These are phyloP conservation scores for Eupleurogrammus muticus DNA, from an alignment of 2,797 vertebrate genomes.

Conservation along the genomic window DNA sequence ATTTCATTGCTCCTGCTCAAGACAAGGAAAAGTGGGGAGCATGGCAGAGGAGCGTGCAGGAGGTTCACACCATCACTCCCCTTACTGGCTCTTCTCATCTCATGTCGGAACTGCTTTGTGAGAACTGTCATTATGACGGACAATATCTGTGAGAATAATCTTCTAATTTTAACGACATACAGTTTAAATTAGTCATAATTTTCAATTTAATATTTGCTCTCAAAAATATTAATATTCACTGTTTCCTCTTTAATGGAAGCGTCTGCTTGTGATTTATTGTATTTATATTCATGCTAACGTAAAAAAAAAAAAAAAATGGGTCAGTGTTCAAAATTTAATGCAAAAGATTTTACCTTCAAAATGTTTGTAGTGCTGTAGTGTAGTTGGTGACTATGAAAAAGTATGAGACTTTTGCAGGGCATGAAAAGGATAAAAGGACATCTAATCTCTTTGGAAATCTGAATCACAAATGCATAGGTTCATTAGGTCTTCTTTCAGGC, in stretches of 20 bases:
- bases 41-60: constrained; percentile 34
- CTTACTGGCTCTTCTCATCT: constrained; percentile 40
- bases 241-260: constrained; percentile 33
- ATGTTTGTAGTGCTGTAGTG: constrained; percentile 21
- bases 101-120: constrained; percentile 40
- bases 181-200: constrained; percentile 24
- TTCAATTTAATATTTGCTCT: constrained; percentile 27
- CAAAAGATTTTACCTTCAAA: constrained; percentile 52
- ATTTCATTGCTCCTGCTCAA: constrained; percentile 86
- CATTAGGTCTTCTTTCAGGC: constrained; percentile 28
- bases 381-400: constrained; percentile 15
- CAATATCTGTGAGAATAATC: constrained; percentile 3
- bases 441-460: constrained; percentile 22
- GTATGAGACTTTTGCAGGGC: constrained; percentile 10
- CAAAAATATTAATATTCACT: constrained; percentile 28
- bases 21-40: constrained; percentile 53
- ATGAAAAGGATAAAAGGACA: constrained; percentile 5
- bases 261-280: constrained; percentile 32
- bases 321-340: constrained; percentile 79
- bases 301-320: constrained; percentile 70
- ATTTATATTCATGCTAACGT: constrained; percentile 59
- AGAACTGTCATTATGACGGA: constrained; percentile 25
- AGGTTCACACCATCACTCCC: constrained; percentile 57
- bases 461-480: constrained; percentile 20
- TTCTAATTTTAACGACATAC: constrained; percentile 19